Evolutionary conservation across 2,888 invertebrate genomes (phyloP), one percentile per base, ranked within the genome.

Genomic region (Conomelus anceps): DNA sequence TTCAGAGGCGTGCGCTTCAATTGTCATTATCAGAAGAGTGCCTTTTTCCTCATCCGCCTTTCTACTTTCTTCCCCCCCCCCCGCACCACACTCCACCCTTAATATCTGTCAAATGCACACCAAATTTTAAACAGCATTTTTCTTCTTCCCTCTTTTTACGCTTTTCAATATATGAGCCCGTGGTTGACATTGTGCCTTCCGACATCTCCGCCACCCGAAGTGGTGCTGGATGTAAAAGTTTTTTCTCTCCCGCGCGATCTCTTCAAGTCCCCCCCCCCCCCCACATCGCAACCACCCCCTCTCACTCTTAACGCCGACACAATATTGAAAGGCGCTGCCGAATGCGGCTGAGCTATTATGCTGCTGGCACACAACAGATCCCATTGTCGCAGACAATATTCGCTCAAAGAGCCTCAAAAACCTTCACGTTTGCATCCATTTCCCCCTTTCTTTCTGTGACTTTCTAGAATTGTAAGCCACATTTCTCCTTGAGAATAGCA

Each of bases 101-200:
- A 91, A 91, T 91, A 91, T 91, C 91, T 91, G 91, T 91, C 91
- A 91, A 90, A 90, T 86, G 89, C 91, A 91, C 90, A 88, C 88
- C 88, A 90, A 90, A 88, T 90, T 90, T 90, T 89, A 90, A 90
- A 90, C 90, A 89, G 84, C 88, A 26, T 86, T 86, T 86, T 86
- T 34, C 89, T 89, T 86, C 87, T 87, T 85, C 85, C 85, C 87
- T 88, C 85, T 89, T 84, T 84, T 87, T 89, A 26, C 24, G 84
- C 87, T 89, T 84, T 86, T 87, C 87, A 86, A 86, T 86, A 86
- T 86, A 29, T 86, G 86, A 86, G 86, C n/a, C 26, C 86, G 86
- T 22, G 86, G 26, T 24, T 26, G 86, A 29, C 86, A 86, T 86
- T 86, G 86, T 86, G 86, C 86, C 86, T 86, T 29, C 29, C 86